Conservation (phyloP, 1,140 invertebrate genomes). For the Eupeodes corollae region DNA sequence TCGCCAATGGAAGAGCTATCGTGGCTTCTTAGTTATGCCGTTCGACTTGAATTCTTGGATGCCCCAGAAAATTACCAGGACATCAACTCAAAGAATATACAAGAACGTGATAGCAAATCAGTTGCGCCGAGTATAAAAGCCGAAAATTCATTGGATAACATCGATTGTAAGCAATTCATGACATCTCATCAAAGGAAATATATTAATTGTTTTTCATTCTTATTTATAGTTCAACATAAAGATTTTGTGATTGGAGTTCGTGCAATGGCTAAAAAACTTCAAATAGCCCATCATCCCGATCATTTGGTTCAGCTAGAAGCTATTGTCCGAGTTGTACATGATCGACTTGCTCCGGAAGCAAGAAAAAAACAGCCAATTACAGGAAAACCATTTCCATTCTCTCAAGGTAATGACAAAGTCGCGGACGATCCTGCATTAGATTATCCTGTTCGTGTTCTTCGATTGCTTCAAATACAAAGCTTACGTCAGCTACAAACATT, state of each 20-base stretch:
- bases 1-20: conserved; percentile 56
- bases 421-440: conserved; percentile 56
- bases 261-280: conserved; percentile 62
- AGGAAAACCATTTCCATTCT: conserved; percentile 55
- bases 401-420: conserved; percentile 36
- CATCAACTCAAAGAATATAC: conserved; percentile 47
- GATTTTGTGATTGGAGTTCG: conserved; percentile 75
- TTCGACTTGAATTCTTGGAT: conserved; percentile 72
- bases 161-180: conserved; percentile 61
- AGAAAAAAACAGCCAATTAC: conserved; percentile 52
- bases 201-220: background rate
- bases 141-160: conserved; percentile 68
- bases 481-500: conserved; percentile 82
- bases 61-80: conserved; percentile 60
- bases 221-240: conserved; percentile 61
- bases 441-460: conserved; percentile 69
- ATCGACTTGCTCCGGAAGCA: conserved; percentile 52
- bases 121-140: conserved; percentile 56
- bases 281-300: conserved; percentile 70
- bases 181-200: background rate
- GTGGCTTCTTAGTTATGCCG: conserved; percentile 76
- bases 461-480: conserved; percentile 84
- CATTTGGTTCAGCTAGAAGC: conserved; percentile 67
- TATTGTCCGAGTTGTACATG: conserved; percentile 54
- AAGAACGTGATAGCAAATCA: conserved; percentile 40